phyloP scores from a whole-genome alignment of 2,113 vertebrate genomes.

The Paraplagusia blochii region DNA sequence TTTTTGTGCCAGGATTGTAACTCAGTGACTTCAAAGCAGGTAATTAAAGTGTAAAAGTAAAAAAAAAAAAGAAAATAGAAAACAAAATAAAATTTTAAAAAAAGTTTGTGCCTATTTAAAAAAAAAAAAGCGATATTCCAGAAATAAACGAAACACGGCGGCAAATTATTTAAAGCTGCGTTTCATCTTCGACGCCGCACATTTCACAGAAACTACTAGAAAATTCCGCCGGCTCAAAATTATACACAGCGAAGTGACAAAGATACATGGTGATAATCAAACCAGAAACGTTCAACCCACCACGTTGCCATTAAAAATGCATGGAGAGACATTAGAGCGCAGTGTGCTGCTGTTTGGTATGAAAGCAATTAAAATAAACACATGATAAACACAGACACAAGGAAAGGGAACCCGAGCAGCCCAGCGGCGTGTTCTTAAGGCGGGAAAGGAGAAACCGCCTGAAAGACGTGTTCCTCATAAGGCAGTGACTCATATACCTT shows the following conservation, averaged over 20 bases:
- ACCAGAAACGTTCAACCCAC: conserved; percentile 20
- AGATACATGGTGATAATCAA: conserved; percentile 40
- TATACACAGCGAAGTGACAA: conserved; percentile 9
- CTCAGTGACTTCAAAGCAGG: too few relatives aligned
- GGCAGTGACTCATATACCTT: conserved; percentile 75
- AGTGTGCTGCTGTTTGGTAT: conserved; percentile 16
- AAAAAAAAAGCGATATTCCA: too few relatives aligned
- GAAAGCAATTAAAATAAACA: conserved; percentile 36
- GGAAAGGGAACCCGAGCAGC: conserved; percentile 41
- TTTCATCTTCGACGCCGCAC: conserved; percentile 8
- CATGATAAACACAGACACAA: conserved; percentile 37
- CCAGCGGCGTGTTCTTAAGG: conserved; percentile 41
- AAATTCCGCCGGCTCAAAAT: conserved; percentile 15
- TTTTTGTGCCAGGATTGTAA: too few relatives aligned
- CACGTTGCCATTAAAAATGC: conserved; percentile 46
- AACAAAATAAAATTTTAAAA: too few relatives aligned
- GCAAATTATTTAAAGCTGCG: too few relatives aligned
- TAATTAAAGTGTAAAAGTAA: too few relatives aligned
- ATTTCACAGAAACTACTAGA: conserved; percentile 14
- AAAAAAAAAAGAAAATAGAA: too few relatives aligned
- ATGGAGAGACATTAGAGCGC: conserved; percentile 40
- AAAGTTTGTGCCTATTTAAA: too few relatives aligned
- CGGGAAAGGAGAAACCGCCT: conserved; percentile 27
- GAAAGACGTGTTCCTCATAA: conserved; percentile 42
- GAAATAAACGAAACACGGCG: too few relatives aligned